Percentiles rank a stretch among this genome's conserved stretches.
Evolutionary conservation across 2,113 vertebrate genomes (phyloP).

Genomic region (Felis catus): DNA sequence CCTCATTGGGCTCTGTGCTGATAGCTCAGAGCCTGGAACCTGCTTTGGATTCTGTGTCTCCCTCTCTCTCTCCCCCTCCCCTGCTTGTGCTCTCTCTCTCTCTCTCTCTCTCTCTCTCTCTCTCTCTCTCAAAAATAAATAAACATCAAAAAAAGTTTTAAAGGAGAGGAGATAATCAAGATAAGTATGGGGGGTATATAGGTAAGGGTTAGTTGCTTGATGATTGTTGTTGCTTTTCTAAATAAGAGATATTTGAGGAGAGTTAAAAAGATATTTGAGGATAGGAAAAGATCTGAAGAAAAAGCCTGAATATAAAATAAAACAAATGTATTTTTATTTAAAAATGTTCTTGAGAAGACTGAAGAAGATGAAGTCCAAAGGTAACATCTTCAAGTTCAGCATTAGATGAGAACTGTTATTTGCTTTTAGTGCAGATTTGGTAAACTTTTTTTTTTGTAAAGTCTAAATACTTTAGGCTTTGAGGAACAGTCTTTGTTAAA

Average conservation of each 20-base stretch:
- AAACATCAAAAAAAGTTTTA: no score
- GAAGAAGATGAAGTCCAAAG: background rate
- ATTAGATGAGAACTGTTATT: background rate
- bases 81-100: no score
- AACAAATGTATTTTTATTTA: background rate
- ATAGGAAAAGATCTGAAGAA: background rate
- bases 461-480: background rate
- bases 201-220: background rate
- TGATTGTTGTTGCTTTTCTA: background rate
- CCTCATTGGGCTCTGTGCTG: no score
- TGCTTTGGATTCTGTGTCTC: no score
- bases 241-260: background rate
- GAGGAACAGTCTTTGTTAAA: background rate
- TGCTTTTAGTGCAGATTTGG: background rate
- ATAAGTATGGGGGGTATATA: background rate
- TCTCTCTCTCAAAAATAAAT: no score
- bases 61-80: no score
- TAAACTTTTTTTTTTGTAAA: background rate
- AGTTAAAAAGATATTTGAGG: background rate
- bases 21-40: no score
- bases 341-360: background rate
- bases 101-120: no score
- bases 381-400: background rate
- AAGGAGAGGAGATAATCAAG: background rate
- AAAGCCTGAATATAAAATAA: background rate